A percentile compares a stretch with the other conserved stretches of the same genome.
phyloP scores from a whole-genome alignment of 1,140 invertebrate species.

The Bombus impatiens region DNA sequence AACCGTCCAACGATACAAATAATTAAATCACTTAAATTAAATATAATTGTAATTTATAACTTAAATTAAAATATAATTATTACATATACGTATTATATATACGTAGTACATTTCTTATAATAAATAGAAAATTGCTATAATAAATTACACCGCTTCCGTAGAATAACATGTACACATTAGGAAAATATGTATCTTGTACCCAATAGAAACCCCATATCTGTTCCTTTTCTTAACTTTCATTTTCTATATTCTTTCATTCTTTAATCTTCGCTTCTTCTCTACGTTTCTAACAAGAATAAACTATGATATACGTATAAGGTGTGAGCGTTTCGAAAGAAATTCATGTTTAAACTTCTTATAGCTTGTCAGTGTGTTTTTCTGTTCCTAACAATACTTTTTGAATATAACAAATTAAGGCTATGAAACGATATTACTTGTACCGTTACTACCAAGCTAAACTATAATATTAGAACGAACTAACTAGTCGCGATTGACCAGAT shows the following conservation, averaged over 20 bases:
- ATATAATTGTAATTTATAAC: too few species aligned
- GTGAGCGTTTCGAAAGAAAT: not conserved
- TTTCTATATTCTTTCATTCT: not conserved
- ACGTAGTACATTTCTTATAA: not conserved
- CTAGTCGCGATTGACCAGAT: not conserved
- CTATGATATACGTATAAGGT: not conserved
- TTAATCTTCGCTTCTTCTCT: not conserved
- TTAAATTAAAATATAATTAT: too few species aligned
- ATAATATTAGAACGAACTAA: not conserved
- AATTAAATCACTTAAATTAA: not conserved
- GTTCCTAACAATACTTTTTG: not conserved
- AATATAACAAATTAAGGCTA: too few species aligned
- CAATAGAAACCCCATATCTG: too few species aligned
- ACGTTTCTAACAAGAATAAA: not conserved
- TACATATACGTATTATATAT: not conserved
- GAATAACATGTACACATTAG: conserved; percentile 29
- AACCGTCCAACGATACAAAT: not conserved
- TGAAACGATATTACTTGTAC: too few species aligned
- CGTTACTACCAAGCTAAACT: too few species aligned
- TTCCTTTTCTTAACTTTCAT: not conserved
- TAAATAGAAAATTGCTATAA: not conserved
- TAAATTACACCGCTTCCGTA: not conserved
- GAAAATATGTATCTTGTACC: not conserved
- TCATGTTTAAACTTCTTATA: not conserved
- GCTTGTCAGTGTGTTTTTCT: too few species aligned